These are phyloP conservation scores for Apamea monoglypha DNA, from an alignment of 2,888 invertebrate genomes.

Conservation along the genomic window DNA sequence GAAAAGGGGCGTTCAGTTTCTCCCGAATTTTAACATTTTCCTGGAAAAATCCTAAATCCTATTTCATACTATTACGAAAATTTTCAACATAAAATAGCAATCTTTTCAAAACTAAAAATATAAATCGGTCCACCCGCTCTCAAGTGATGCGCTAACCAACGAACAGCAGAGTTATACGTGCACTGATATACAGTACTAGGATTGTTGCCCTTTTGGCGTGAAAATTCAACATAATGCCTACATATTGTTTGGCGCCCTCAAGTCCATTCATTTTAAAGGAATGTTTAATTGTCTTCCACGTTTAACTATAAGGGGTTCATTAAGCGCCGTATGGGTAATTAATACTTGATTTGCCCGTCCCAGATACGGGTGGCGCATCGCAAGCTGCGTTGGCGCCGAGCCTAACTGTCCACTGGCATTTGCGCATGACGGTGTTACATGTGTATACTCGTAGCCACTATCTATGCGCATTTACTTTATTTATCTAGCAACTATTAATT, in stretches of 20 bases:
- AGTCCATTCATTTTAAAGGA: slow-evolving; percentile 50
- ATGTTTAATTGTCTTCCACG: slow-evolving; percentile 50
- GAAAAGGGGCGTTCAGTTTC: no score
- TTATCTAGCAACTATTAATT: slow-evolving; percentile 58
- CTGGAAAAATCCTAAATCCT: no score
- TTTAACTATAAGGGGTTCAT: slow-evolving; percentile 78
- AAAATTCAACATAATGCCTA: background rate
- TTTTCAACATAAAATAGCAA: background rate
- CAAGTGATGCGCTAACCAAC: background rate
- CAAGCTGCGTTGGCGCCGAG: slow-evolving; percentile 86
- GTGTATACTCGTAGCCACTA: slow-evolving; percentile 64
- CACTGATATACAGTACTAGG: background rate
- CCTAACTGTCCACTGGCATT: slow-evolving; percentile 88
- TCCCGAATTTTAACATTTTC: no score
- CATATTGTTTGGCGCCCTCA: background rate
- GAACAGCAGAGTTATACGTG: no score
- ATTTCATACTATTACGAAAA: background rate
- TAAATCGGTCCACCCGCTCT: background rate
- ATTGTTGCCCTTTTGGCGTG: background rate
- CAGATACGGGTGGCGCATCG: slow-evolving; percentile 87
- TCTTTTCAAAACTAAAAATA: no score
- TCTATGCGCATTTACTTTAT: slow-evolving; percentile 64
- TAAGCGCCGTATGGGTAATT: slow-evolving; percentile 84
- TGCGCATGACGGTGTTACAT: slow-evolving; percentile 77
- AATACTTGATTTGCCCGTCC: slow-evolving; percentile 87